Base-by-base conservation (phyloP, 2,113 vertebrate species). In the Cephalopterus ornatus region DNA sequence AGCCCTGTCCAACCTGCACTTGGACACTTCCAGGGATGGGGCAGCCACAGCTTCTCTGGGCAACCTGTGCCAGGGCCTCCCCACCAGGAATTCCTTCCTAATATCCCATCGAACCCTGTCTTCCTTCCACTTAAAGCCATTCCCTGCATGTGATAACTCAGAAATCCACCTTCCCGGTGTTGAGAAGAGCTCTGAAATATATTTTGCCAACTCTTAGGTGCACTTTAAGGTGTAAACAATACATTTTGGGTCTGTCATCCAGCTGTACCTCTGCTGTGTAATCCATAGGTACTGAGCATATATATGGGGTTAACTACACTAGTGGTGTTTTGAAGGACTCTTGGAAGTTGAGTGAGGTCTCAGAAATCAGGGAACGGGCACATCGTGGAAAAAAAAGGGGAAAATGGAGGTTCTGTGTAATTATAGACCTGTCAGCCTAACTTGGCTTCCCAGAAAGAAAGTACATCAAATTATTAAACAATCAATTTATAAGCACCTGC, bases 401-500 rank as follows among this genome's bases (percentile, higher is more conserved):
- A 1, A 80, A 44, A 91, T 6, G 4, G 39, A 92, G 28, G 32
- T 58, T 39, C 23, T 73, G 58, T 82, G 58, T 82, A 92, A 94
- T 91, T 96, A 82, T 53, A 96, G 78, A 95, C 84, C 93, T 95
- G 96, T 88, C 95, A 97, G 58, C 41, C 53, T 72, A 88, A 91
- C 93, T 88, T 76, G 87, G 41, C 84, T 95, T 91, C 85, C 58
- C 74, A 89, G 89, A 91, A 92, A 93, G 83, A 93, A 87, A 94
- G 89, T 58, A 68, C 87, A 96, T 89, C 89, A 79, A 96, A 96
- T 95, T 96, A 96, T 93, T 94, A 97, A 96, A 96, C 94, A 95
- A 96, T 96, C 95, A 94, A 93, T 97, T 96, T 95, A 85, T 95
- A 94, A 96, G 93, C 91, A 97, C 96, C 95, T 96, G 94, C 11